Evolutionary conservation across 2,797 vertebrate genomes (phyloP).

Genomic region (Bradypus variegatus): DNA sequence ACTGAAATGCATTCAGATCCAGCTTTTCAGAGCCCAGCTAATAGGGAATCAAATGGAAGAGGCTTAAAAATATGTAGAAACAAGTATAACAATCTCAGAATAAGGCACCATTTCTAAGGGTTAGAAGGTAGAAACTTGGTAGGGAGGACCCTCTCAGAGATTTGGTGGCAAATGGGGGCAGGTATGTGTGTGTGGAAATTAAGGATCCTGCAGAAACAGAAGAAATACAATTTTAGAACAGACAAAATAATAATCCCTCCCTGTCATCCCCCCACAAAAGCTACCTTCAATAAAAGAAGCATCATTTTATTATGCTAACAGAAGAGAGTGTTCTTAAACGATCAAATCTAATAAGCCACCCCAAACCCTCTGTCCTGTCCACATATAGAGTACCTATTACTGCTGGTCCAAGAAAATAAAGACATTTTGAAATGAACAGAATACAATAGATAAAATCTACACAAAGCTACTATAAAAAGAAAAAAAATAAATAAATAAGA

Average conservation of each 20-base stretch:
- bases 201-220: too few species aligned
- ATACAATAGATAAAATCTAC: not conserved
- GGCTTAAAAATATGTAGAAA: not conserved
- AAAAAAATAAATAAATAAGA: not conserved
- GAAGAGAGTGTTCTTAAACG: too few species aligned
- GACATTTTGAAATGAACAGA: not conserved
- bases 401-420: not conserved
- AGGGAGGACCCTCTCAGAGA: not conserved
- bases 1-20: not conserved
- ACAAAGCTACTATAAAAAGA: not conserved
- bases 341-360: too few species aligned
- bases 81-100: not conserved
- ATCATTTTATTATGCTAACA: too few species aligned
- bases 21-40: not conserved
- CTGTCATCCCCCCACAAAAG: too few species aligned
- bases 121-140: not conserved
- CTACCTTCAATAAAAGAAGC: too few species aligned
- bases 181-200: too few species aligned
- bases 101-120: not conserved
- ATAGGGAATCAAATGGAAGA: not conserved
- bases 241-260: too few species aligned
- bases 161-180: too few species aligned
- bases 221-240: too few species aligned
- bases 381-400: not conserved
- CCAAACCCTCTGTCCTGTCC: too few species aligned